Evolutionary conservation across 2,797 vertebrate genomes (phyloP), one percentile per base, ranked within the genome.

Genomic region (Tokudaia tokunoshimensis): DNA sequence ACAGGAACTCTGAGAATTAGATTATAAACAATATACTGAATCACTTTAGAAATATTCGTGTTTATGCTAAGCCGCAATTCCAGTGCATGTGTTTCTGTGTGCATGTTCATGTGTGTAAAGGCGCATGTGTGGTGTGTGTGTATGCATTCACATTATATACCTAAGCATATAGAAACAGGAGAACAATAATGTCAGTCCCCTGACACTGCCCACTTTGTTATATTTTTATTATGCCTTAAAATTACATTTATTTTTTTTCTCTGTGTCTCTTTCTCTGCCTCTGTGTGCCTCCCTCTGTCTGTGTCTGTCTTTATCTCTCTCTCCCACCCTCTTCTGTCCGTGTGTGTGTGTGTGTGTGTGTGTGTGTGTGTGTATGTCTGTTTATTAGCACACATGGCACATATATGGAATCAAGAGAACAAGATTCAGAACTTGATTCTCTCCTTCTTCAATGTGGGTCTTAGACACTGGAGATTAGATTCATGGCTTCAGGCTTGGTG

Each of bases 21-120:
- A 86, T 15, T 52, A 7, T 67, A 41, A 95, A 63, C 17, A 82
- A 93, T 91, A 87, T 88, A 79, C 63, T 76, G n/a, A 89, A 44
- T 75, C 61, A 67, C 20, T 57, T n/a, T 63, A 67, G 55, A 96
- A 91, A 84, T 44, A 82, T 29, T n/a, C 67, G 89, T 50, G 91
- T 34, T 61, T 74, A 52, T 7, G 4, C 84, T 74, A 65, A 31
- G 67, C 1, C 55, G 0, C 37, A 70, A 1, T 89, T 34, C 37
- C 12, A 75, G 26, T 76, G 17, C 22, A 13, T 76, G 29, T 76
- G 29, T 44, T 41, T 37, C 11, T 12, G 0, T 75, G 7, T 41
- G 37, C 65, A 34, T 70, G 22, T 17, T 14, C 20, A 67, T 70
- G 29, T 59, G 37, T 83, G 81, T 44, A 6, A 67, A n/a, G 37